phyloP scores from a whole-genome alignment of 2,888 invertebrate genomes.

The Coleophora deauratella region DNA sequence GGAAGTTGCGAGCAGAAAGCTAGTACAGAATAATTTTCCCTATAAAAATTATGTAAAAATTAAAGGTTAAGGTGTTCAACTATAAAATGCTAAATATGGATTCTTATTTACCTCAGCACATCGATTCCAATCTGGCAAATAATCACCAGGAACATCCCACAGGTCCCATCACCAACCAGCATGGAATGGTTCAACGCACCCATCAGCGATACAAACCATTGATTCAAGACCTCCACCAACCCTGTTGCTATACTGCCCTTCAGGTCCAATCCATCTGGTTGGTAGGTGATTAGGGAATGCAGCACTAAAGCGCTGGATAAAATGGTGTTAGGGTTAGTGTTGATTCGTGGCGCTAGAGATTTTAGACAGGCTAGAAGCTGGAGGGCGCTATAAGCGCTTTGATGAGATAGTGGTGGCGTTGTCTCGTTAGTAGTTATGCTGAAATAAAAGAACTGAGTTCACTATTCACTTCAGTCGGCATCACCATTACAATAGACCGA shows the following conservation, averaged over 20 bases:
- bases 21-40: too few species aligned
- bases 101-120: conserved; percentile 34
- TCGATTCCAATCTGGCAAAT: conserved; percentile 48
- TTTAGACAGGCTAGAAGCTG: conserved; percentile 54
- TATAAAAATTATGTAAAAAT: too few species aligned
- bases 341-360: conserved; percentile 34
- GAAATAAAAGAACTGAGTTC: too few species aligned
- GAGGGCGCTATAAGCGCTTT: conserved; percentile 58
- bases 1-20: too few species aligned
- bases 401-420: conserved; percentile 45
- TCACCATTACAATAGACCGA: too few species aligned
- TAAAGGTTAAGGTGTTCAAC: too few species aligned
- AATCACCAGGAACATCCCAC: conserved; percentile 46
- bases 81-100: neutral
- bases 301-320: conserved; percentile 54
- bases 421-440: conserved; percentile 43
- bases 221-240: conserved; percentile 39
- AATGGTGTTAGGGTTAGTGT: conserved; percentile 32
- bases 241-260: conserved; percentile 31
- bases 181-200: conserved; percentile 43
- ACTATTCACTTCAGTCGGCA: too few species aligned
- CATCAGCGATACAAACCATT: conserved; percentile 45
- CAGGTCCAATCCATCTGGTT: conserved; percentile 39
- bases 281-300: conserved; percentile 49
- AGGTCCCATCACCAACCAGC: conserved; percentile 33